phyloP scores from a whole-genome alignment of 35 echinoderm and acorn worm genomes.

The Apostichopus japonicus region DNA sequence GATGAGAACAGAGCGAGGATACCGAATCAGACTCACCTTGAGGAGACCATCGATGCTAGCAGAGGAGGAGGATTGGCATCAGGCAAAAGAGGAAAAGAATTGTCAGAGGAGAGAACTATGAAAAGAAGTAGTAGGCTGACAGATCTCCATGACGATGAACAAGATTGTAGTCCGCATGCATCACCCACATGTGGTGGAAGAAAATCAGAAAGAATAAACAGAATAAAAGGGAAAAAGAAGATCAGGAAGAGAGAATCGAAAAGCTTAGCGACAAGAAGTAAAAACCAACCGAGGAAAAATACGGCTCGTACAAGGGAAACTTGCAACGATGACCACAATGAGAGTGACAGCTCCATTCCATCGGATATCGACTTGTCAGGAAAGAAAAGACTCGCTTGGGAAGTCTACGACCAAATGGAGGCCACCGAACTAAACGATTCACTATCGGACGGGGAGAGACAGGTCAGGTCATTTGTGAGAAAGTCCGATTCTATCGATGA shows the following conservation, averaged over 20 bases:
- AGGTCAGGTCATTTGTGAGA: neutral
- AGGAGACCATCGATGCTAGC: no score
- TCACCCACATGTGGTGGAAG: neutral
- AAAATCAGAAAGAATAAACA: neutral
- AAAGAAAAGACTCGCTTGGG: neutral
- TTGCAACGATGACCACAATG: neutral
- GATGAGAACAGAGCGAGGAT: no score
- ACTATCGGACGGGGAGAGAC: neutral
- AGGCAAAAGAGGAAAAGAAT: no score
- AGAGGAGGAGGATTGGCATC: no score
- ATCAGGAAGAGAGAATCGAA: neutral
- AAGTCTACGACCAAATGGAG: conserved; percentile 15
- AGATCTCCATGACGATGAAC: no score
- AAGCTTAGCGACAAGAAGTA: neutral
- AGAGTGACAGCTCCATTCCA: neutral
- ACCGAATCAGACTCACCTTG: no score
- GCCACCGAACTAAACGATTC: neutral
- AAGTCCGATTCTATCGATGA: neutral
- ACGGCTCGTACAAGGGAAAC: neutral
- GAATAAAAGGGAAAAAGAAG: neutral
- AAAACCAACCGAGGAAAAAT: neutral
- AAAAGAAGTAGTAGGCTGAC: no score
- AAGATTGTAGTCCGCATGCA: no score
- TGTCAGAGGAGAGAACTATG: no score
- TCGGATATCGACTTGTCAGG: neutral